Evolutionary conservation across 1,140 invertebrate genomes (phyloP).

Genomic region (Ceratina japonica): DNA sequence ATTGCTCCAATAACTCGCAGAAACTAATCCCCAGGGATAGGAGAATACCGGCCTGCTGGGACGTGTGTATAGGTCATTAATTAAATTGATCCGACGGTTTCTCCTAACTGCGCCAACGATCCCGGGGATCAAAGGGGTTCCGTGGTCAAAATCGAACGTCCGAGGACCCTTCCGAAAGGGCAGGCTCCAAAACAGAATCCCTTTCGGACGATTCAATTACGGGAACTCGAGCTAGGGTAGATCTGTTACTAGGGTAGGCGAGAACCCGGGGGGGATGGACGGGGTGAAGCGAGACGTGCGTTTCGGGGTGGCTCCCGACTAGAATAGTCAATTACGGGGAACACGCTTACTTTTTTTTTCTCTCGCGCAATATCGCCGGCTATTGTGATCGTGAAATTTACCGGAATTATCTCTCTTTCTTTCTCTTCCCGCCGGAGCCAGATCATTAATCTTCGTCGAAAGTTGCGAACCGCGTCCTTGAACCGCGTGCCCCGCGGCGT

Average conservation of each 20-base stretch:
- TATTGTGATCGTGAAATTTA: slow-evolving; percentile 66
- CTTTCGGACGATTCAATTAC: slow-evolving; percentile 40
- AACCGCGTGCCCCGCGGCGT: slow-evolving; percentile 23
- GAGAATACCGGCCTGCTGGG: neutral
- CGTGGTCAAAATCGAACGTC: slow-evolving; percentile 26
- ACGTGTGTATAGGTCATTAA: neutral
- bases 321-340: slow-evolving; percentile 65
- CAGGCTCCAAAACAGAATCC: neutral
- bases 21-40: neutral
- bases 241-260: neutral
- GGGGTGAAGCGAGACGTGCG: slow-evolving; percentile 26
- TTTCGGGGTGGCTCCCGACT: slow-evolving; percentile 39
- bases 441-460: slow-evolving; percentile 60
- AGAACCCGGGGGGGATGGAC: neutral
- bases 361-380: slow-evolving; percentile 25
- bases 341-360: slow-evolving; percentile 26
- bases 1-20: neutral
- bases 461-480: slow-evolving; percentile 30
- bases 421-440: neutral
- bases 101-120: neutral
- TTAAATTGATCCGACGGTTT: slow-evolving; percentile 20
- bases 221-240: neutral
- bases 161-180: slow-evolving; percentile 6
- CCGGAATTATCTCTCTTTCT: slow-evolving; percentile 62
- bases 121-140: slow-evolving; percentile 7